A percentile compares a stretch with the other conserved stretches of the same genome.
Evolutionary conservation across 2,888 invertebrate genomes (phyloP).

Genomic region (Epinotia demarniana): DNA sequence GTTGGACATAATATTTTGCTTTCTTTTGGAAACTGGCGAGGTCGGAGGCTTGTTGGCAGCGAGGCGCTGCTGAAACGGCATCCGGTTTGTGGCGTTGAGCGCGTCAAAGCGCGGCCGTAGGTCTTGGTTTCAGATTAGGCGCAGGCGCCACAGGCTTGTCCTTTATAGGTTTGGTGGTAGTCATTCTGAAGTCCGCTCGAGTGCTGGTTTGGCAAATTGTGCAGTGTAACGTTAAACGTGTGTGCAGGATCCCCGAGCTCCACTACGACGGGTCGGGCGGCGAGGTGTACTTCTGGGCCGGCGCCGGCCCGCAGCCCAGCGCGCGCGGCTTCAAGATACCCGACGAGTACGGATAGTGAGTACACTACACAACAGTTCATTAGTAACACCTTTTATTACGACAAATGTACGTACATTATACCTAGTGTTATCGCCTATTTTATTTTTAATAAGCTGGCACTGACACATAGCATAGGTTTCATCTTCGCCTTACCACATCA

Average conservation of each 20-base stretch:
- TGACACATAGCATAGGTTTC: too few species aligned
- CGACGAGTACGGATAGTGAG: slow-evolving; percentile 97
- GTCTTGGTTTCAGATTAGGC: slow-evolving; percentile 69
- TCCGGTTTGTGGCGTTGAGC: slow-evolving; percentile 71
- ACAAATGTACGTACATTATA: too few species aligned
- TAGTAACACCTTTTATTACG: too few species aligned
- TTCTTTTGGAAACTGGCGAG: slow-evolving; percentile 54
- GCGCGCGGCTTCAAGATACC: slow-evolving; percentile 92
- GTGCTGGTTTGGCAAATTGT: too few species aligned
- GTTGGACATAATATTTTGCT: too few species aligned
- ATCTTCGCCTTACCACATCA: too few species aligned
- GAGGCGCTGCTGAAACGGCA: slow-evolving; percentile 53
- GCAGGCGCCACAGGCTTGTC: too few species aligned
- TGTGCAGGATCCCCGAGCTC: slow-evolving; percentile 87
- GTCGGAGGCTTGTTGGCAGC: slow-evolving; percentile 57
- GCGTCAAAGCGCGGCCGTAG: slow-evolving; percentile 78
- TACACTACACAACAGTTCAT: slow-evolving; percentile 50
- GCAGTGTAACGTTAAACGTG: not conserved
- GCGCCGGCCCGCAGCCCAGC: slow-evolving; percentile 94
- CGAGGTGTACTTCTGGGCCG: slow-evolving; percentile 94
- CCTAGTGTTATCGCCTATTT: too few species aligned
- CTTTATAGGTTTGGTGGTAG: too few species aligned
- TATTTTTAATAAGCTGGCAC: too few species aligned
- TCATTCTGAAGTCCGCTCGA: too few species aligned
- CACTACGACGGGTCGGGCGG: slow-evolving; percentile 90